Evolutionary conservation across 1,140 invertebrate species (phyloP), one percentile per base, ranked within the genome.

Genomic region (Apocrypta bakeri): DNA sequence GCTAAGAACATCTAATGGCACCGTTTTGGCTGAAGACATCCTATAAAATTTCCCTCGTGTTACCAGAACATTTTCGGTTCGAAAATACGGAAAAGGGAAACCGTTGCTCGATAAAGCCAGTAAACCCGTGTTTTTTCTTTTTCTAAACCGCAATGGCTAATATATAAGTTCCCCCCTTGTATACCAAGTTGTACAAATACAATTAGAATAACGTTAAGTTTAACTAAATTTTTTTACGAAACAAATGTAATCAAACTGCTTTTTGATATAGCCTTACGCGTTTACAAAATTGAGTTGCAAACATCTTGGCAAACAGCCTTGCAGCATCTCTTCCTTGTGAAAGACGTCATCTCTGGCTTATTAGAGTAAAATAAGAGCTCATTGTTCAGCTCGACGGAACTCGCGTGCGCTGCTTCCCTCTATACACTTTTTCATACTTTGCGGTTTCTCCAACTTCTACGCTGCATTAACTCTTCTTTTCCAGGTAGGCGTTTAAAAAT

Each of bases 1-100:
- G 85, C 87, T 89, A 89, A 90, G 88, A 88, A 89, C 88, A 87
- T 87, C 87, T 90, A 90, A 89, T 89, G 87, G 88, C 87, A 88
- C 88, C 89, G 88, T 89, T 89, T 79, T 88, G 82, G 78, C 83
- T 79, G 84, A 85, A 42, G 81, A 84, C 82, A 82, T 76, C 87
- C 82, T 87, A 88, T 87, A 87, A 88, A 88, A 56, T 79, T 21
- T 27, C 82, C 33, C 68, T 56, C 69, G 63, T 86, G 68, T 64
- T 72, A 71, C 33, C 56, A 71, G 48, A 61, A 63, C 29, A 68
- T 40, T 37, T 79, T 79, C 17, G 79, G 80, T 83, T 87, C 85
- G 87, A 87, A 87, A 86, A 88, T 21, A 66, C 14, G n/a, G 76
- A 71, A 61, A 56, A 56, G 71, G 21, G 31, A 69, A 71, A 14